Percentiles rank a stretch among this genome's conserved stretches.
phyloP scores from a whole-genome alignment of 2,113 vertebrate species.

The Heterochromis multidens region DNA sequence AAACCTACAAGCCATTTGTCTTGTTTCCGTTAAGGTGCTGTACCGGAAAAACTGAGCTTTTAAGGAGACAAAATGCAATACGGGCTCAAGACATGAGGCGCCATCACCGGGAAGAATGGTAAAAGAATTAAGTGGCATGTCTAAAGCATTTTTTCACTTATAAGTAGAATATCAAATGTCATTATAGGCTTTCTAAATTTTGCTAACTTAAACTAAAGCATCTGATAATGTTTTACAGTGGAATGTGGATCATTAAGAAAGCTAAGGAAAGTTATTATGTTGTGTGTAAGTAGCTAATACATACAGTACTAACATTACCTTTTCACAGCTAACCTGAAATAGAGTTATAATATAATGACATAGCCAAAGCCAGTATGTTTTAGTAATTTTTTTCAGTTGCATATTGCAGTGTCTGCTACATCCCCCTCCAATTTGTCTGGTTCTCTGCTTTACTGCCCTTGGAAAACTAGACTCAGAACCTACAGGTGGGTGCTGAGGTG shows the following conservation, averaged over 20 bases:
- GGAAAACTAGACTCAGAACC: background rate
- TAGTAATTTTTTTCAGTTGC: background rate
- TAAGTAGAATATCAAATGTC: background rate
- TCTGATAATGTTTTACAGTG: background rate
- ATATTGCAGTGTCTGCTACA: background rate
- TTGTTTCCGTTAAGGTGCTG: no score
- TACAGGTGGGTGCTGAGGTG: background rate
- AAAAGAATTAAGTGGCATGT: background rate
- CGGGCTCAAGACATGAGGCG: background rate
- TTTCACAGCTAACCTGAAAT: background rate
- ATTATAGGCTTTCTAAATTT: background rate
- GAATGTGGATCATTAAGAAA: background rate
- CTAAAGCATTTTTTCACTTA: background rate
- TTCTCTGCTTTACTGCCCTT: background rate
- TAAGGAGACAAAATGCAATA: background rate
- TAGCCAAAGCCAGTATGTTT: background rate
- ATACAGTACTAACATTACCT: background rate
- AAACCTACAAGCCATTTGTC: no score
- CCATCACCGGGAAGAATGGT: background rate
- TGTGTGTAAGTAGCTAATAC: background rate
- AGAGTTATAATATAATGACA: background rate
- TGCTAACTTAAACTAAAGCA: background rate
- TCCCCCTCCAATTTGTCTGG: background rate
- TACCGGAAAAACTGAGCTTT: background rate
- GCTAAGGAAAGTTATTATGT: background rate